Evolutionary conservation across 2,113 vertebrate genomes (phyloP).

Genomic region (Xiphophorus hellerii): DNA sequence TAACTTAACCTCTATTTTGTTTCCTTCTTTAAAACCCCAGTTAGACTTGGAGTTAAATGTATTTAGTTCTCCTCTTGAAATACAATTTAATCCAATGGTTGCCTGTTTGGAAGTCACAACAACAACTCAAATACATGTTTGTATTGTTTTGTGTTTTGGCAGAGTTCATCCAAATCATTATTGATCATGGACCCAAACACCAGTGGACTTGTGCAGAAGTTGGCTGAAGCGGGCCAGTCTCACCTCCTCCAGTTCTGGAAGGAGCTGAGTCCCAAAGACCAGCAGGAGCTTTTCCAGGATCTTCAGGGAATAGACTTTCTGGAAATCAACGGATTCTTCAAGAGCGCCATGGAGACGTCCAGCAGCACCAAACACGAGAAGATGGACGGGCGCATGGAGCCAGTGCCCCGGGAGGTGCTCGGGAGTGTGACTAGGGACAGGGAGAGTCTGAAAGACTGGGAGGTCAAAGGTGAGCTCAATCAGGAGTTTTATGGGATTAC

Average conservation of each 20-base stretch:
- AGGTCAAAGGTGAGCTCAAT: conserved; percentile 82
- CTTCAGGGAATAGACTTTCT: conserved; percentile 84
- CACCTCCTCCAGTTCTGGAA: conserved; percentile 89
- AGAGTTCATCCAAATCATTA: conserved; percentile 16
- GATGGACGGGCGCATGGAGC: conserved; percentile 87
- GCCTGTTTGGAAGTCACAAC: background rate
- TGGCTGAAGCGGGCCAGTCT: conserved; percentile 82
- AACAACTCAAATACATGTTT: background rate
- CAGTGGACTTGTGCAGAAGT: conserved; percentile 60
- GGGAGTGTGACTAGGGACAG: conserved; percentile 89
- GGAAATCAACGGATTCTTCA: conserved; percentile 87
- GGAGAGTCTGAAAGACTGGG: conserved; percentile 84
- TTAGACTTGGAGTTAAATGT: too few species aligned
- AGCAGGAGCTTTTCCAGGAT: conserved; percentile 74
- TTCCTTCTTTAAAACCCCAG: too few species aligned
- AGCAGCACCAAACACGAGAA: conserved; percentile 74
- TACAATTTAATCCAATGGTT: background rate
- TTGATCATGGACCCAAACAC: conserved; percentile 74
- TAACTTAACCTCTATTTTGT: too few species aligned
- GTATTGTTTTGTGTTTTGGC: background rate
- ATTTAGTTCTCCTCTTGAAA: background rate
- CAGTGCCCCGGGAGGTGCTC: conserved; percentile 87
- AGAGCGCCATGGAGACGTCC: conserved; percentile 79
- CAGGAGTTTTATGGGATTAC: background rate
- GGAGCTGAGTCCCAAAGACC: conserved; percentile 78